A percentile compares a stretch with the other conserved stretches of the same genome.
These are phyloP conservation scores for Acleris literana DNA, from an alignment of 2,888 invertebrate species.

Conservation along the genomic window DNA sequence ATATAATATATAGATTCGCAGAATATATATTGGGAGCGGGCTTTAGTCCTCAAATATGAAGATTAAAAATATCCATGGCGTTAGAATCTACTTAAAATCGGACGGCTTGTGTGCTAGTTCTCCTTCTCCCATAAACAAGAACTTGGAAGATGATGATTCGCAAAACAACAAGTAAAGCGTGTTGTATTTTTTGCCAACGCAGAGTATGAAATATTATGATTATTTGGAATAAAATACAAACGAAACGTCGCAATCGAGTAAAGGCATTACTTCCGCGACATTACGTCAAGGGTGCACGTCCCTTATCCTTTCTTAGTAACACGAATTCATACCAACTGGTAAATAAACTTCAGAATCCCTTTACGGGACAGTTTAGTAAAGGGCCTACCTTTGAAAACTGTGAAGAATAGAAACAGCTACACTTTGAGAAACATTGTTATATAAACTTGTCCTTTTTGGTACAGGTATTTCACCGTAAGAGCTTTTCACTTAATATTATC, in stretches of 20 bases:
- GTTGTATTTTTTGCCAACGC: neutral
- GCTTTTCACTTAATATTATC: too few relatives aligned
- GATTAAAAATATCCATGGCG: too few relatives aligned
- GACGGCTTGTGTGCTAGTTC: too few relatives aligned
- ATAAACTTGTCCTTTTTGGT: neutral
- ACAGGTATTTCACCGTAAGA: too few relatives aligned
- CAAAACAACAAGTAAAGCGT: neutral
- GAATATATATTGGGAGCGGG: too few relatives aligned
- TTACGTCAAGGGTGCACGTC: slow-evolving; percentile 46
- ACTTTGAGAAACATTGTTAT: neutral
- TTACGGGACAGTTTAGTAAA: neutral
- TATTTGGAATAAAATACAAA: slow-evolving; percentile 28
- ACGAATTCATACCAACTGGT: slow-evolving; percentile 38
- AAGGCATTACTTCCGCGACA: slow-evolving; percentile 49
- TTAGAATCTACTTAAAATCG: too few relatives aligned
- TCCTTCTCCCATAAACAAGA: too few relatives aligned
- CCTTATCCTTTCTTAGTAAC: slow-evolving; percentile 44
- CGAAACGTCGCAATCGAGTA: slow-evolving; percentile 36
- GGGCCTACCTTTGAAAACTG: neutral
- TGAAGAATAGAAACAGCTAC: neutral
- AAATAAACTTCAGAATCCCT: slow-evolving; percentile 23
- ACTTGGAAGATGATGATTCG: too few relatives aligned
- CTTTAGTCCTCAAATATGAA: too few relatives aligned
- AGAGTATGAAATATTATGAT: slow-evolving; percentile 24
- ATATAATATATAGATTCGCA: too few relatives aligned